These are phyloP conservation scores for Fragum whitleyi DNA, from an alignment of 2,888 invertebrate genomes.

Conservation along the genomic window DNA sequence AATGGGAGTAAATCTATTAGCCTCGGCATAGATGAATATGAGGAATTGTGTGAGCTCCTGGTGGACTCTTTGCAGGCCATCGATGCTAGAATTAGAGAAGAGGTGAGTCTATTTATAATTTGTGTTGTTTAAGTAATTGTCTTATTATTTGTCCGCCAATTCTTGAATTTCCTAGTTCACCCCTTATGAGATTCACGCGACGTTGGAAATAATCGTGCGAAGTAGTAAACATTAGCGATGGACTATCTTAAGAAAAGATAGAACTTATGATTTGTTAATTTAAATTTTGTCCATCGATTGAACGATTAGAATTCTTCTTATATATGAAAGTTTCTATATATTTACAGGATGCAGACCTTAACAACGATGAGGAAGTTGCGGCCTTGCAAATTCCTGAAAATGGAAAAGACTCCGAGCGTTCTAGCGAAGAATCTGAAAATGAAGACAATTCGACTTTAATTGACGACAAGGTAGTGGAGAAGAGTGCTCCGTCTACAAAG, in stretches of 20 bases:
- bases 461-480: background rate
- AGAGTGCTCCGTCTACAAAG: background rate
- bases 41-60: background rate
- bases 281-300: no score
- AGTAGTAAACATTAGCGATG: no score
- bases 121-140: no score
- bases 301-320: background rate
- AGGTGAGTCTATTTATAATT: background rate
- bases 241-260: no score
- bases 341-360: slow-evolving; percentile 2
- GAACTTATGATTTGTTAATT: no score
- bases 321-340: slow-evolving; percentile 1
- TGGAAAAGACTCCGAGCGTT: background rate
- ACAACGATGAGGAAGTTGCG: background rate
- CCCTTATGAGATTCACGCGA: no score
- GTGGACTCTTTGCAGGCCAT: background rate
- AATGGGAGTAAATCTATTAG: background rate
- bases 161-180: no score
- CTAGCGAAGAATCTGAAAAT: background rate
- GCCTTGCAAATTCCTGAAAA: slow-evolving; percentile 2
- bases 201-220: no score
- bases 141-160: no score
- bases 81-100: background rate
- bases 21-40: background rate
- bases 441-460: background rate